A percentile compares a stretch with the other conserved stretches of the same genome.
These are phyloP conservation scores for Globia sparganii DNA, from an alignment of 2,888 invertebrate genomes.

Conservation along the genomic window DNA sequence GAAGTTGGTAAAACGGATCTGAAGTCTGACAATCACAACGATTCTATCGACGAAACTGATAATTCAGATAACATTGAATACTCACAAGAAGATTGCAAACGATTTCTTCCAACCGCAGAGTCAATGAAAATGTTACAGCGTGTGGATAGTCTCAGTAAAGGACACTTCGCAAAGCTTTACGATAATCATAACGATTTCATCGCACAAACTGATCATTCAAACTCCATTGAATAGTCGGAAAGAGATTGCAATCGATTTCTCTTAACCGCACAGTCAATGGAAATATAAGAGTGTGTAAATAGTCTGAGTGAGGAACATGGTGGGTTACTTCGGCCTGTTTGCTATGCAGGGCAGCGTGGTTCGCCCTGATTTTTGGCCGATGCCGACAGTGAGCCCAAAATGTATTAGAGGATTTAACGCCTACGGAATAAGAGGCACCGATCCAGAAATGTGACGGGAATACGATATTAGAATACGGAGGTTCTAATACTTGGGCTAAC, in stretches of 20 bases:
- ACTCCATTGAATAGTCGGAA: conserved; percentile 52
- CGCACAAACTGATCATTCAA: conserved; percentile 26
- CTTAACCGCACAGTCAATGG: conserved; percentile 52
- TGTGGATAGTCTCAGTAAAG: conserved; percentile 31
- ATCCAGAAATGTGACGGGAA: conserved; percentile 82
- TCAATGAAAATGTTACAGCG: conserved; percentile 52
- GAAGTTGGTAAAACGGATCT: conserved; percentile 27
- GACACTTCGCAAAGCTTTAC: conserved; percentile 30
- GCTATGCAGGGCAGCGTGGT: conserved; percentile 85
- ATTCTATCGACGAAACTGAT: conserved; percentile 10
- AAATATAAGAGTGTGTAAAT: conserved; percentile 52
- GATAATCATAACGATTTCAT: conserved; percentile 27
- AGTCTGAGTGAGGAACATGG: conserved; percentile 33
- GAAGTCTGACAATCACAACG: conserved; percentile 23
- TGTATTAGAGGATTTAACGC: conserved; percentile 88
- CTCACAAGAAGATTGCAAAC: conserved; percentile 25
- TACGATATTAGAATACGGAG: conserved; percentile 76
- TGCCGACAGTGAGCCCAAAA: conserved; percentile 86
- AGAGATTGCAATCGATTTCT: conserved; percentile 49
- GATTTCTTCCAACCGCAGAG: conserved; percentile 15
- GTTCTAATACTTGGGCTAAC: conserved; percentile 47
- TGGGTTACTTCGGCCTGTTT: conserved; percentile 75
- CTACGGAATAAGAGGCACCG: conserved; percentile 82
- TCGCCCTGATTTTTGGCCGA: conserved; percentile 88
- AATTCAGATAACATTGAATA: conserved; percentile 36